Conservation (phyloP, 1,140 invertebrate species). For the Drosophila kohkoa region DNA sequence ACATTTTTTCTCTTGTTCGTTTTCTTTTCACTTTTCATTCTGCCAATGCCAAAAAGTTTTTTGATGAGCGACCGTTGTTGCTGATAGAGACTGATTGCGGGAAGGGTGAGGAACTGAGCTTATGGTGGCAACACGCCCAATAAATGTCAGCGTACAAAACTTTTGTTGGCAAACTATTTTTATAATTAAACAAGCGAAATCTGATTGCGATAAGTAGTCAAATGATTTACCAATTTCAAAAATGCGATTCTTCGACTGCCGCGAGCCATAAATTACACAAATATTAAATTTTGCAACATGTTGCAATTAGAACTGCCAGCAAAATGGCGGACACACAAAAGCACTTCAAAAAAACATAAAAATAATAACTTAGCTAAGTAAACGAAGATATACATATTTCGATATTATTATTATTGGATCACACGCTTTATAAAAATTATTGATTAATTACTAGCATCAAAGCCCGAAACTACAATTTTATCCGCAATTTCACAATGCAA, state of each 20-base stretch:
- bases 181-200: constrained; percentile 74
- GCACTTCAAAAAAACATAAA: too few relatives aligned
- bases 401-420: too few relatives aligned
- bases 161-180: constrained; percentile 74
- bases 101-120: not conserved
- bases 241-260: constrained; percentile 24
- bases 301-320: not conserved
- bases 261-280: constrained; percentile 59
- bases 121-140: constrained; percentile 52
- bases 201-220: constrained; percentile 71
- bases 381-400: too few relatives aligned
- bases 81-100: not conserved
- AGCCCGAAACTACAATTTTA: not conserved
- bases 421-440: too few relatives aligned
- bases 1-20: constrained; percentile 47
- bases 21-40: constrained; percentile 63
- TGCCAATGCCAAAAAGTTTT: constrained; percentile 65
- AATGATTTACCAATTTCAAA: constrained; percentile 47
- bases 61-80: constrained; percentile 55
- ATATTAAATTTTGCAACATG: constrained; percentile 50
- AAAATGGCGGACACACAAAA: too few relatives aligned
- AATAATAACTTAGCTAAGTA: too few relatives aligned
- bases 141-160: constrained; percentile 69
- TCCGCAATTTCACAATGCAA: not conserved
- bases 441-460: too few relatives aligned